Conservation (phyloP, 2,888 invertebrate genomes). For the Pogonocherus hispidulus region DNA sequence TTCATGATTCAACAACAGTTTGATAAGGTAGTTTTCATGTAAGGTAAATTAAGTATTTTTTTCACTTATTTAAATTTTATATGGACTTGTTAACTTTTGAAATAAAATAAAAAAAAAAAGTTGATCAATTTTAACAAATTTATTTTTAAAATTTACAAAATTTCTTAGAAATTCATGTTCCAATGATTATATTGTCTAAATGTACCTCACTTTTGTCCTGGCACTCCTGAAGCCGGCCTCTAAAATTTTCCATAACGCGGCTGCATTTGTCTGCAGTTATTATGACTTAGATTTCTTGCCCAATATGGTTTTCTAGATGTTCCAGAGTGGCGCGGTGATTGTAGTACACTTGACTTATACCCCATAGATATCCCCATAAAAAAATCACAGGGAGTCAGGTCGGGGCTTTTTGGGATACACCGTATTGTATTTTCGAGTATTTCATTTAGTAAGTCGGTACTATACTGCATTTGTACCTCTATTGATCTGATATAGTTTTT, state of each 20-base stretch:
- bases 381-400: too few relatives aligned
- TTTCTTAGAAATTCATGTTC: constrained; percentile 32
- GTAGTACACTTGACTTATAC: too few relatives aligned
- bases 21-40: too few relatives aligned
- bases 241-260: constrained; percentile 36
- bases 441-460: too few relatives aligned
- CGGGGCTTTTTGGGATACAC: too few relatives aligned
- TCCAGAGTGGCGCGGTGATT: constrained; percentile 31
- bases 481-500: too few relatives aligned
- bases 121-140: constrained; percentile 5
- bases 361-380: too few relatives aligned
- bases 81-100: constrained; percentile 3
- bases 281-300: constrained; percentile 37
- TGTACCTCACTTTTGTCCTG: constrained; percentile 33
- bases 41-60: too few relatives aligned
- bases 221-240: constrained; percentile 32
- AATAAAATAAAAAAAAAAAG: constrained; percentile 9
- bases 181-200: constrained; percentile 32
- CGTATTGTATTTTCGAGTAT: too few relatives aligned
- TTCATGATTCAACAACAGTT: too few relatives aligned
- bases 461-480: too few relatives aligned
- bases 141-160: not conserved
- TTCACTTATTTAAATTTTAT: too few relatives aligned
- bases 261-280: constrained; percentile 34
- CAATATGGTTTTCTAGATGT: constrained; percentile 39